Percentiles rank a stretch among this genome's conserved stretches.
phyloP scores from a whole-genome alignment of 2,888 invertebrate species.

The Mesorhabditis belari region DNA sequence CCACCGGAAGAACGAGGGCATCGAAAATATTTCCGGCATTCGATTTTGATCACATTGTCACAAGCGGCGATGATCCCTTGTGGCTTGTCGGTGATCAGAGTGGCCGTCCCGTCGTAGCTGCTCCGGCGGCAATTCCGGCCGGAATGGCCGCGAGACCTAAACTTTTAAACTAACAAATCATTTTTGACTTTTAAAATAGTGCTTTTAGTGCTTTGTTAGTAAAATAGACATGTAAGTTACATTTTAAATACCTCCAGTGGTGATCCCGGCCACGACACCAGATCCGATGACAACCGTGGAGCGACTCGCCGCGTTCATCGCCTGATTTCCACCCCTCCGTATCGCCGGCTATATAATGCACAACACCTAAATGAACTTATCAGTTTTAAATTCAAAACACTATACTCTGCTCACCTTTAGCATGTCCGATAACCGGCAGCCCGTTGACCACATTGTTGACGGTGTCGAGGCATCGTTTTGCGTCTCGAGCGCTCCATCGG shows the following conservation, averaged over 20 bases:
- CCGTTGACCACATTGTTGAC: background rate
- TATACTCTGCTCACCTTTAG: background rate
- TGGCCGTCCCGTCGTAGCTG: background rate
- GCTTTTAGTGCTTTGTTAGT: too few species aligned
- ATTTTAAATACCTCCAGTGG: conserved; percentile 2
- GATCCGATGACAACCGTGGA: background rate
- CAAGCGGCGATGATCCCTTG: too few species aligned
- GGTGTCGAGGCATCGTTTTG: too few species aligned
- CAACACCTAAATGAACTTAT: background rate
- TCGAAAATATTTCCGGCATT: too few species aligned
- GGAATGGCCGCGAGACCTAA: conserved; percentile 1
- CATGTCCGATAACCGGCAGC: background rate
- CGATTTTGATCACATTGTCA: too few species aligned
- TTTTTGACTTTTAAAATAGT: too few species aligned
- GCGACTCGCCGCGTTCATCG: background rate
- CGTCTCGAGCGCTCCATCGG: too few species aligned
- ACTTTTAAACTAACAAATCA: background rate
- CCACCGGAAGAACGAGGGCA: too few species aligned
- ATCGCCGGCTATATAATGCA: background rate
- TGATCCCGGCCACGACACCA: background rate
- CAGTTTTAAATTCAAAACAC: background rate
- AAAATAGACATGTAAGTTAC: too few species aligned
- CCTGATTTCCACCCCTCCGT: background rate
- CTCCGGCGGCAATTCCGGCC: background rate
- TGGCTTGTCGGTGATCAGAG: background rate